Evolutionary conservation across 2,888 invertebrate species (phyloP), one percentile per base, ranked within the genome.

Genomic region (Leucoma salicis): DNA sequence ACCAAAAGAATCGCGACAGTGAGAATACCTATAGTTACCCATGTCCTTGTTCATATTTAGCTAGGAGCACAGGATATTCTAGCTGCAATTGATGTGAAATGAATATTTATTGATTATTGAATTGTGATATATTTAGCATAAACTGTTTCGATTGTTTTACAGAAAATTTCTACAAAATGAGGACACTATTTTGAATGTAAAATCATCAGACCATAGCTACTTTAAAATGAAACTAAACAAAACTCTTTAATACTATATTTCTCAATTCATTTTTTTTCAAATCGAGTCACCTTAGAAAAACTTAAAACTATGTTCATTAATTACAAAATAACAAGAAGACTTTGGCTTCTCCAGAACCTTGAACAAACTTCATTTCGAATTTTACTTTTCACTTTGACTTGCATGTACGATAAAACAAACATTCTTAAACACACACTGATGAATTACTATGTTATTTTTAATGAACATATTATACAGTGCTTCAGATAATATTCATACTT

Each of bases 281-380:
- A 63, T 41, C 47, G 48, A 60, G 50, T 59, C 58, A 53, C 57
- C 61, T 64, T 67, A 61, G 42, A 75, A 70, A 74, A 65, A 57
- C 65, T 74, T 74, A 59, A 63, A 73, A 70, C 77, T 63, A 56
- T 67, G 74, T 81, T 49, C 62, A 64, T 60, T 70, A 72, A 54
- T 63, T 63, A 74, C 71, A 74, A 65, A 21, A 45, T 58, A 78
- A 67, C 57, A 71, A 81, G 86, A 88, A 88, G 84, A 82, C 85
- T 87, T 86, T 84, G 85, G 86, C 85, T 87, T 78, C 84, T 74
- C 57, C 65, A 56, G 61, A 75, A 74, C 71, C 70, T 72, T 75
- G 62, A 78, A 78, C 64, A 66, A 69, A 69, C 63, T 76, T 70
- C 69, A 73, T 71, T 62, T 55, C 61, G n/a, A 65, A 63, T 58